phyloP scores from a whole-genome alignment of 1,140 invertebrate genomes.

The Cephus cinctus region DNA sequence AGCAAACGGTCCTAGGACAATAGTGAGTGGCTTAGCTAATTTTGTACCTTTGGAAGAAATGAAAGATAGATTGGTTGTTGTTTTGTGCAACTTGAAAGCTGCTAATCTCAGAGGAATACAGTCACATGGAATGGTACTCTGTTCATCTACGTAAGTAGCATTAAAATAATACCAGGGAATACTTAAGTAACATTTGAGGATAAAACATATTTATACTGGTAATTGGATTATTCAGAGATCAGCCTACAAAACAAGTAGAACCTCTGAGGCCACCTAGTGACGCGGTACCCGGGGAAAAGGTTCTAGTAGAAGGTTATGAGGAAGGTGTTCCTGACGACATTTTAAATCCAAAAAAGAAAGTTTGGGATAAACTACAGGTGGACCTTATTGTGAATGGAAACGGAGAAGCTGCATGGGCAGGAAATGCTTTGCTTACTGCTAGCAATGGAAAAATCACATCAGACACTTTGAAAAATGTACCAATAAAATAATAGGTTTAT shows the following conservation, averaged over 20 bases:
- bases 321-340: slow-evolving; percentile 77
- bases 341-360: slow-evolving; percentile 97
- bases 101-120: slow-evolving; percentile 89
- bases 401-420: slow-evolving; percentile 80
- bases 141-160: slow-evolving; percentile 75
- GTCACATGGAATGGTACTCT: slow-evolving; percentile 89
- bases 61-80: slow-evolving; percentile 80
- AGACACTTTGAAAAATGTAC: slow-evolving; percentile 69
- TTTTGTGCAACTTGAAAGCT: slow-evolving; percentile 92
- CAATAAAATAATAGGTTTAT: slow-evolving; percentile 67
- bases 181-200: no score
- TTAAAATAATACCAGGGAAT: no score
- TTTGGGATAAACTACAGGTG: slow-evolving; percentile 90
- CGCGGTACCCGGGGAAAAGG: slow-evolving; percentile 75
- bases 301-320: slow-evolving; percentile 82
- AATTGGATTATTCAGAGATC: no score
- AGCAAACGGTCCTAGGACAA: slow-evolving; percentile 64
- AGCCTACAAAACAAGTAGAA: slow-evolving; percentile 76
- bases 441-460: slow-evolving; percentile 67
- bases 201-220: no score
- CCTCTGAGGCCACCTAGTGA: slow-evolving; percentile 74
- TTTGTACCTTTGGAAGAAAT: slow-evolving; percentile 87
- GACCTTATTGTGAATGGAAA: slow-evolving; percentile 79
- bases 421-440: slow-evolving; percentile 71
- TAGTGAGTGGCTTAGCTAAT: slow-evolving; percentile 89